A percentile compares a stretch with the other conserved stretches of the same genome.
Conservation (phyloP, 1,140 invertebrate species). For the Triops cancriformis region DNA sequence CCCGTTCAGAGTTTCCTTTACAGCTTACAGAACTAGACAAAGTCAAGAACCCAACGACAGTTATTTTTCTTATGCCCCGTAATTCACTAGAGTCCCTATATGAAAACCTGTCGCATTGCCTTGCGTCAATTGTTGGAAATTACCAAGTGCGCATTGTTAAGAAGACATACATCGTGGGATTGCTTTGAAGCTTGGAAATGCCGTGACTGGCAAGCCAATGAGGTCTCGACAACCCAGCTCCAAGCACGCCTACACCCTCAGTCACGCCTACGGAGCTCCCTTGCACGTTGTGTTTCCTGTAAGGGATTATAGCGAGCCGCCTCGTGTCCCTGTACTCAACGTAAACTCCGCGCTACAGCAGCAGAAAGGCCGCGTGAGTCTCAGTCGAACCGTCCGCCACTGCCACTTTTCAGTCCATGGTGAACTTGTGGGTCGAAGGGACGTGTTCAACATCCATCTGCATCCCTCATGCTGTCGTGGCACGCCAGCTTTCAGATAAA, state of each 20-base stretch:
- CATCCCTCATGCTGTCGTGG: background rate
- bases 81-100: too few species aligned
- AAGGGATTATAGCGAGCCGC: background rate
- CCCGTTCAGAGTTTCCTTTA: too few species aligned
- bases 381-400: background rate
- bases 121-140: too few species aligned
- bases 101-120: too few species aligned
- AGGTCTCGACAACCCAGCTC: background rate
- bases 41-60: too few species aligned
- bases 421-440: background rate
- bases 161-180: background rate
- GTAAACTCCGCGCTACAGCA: background rate
- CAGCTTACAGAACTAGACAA: too few species aligned
- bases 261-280: background rate
- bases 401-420: background rate
- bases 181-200: background rate
- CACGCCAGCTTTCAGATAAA: conserved; percentile 5
- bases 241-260: background rate
- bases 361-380: background rate
- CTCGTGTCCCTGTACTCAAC: background rate
- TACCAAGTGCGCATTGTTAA: too few species aligned
- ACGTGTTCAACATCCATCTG: background rate
- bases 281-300: background rate
- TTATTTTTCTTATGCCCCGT: too few species aligned
- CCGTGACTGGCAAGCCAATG: background rate